Percentiles rank a stretch among this genome's conserved stretches.
These are phyloP conservation scores for Cuculus canorus DNA, from an alignment of 2,797 vertebrate genomes.

Conservation along the genomic window DNA sequence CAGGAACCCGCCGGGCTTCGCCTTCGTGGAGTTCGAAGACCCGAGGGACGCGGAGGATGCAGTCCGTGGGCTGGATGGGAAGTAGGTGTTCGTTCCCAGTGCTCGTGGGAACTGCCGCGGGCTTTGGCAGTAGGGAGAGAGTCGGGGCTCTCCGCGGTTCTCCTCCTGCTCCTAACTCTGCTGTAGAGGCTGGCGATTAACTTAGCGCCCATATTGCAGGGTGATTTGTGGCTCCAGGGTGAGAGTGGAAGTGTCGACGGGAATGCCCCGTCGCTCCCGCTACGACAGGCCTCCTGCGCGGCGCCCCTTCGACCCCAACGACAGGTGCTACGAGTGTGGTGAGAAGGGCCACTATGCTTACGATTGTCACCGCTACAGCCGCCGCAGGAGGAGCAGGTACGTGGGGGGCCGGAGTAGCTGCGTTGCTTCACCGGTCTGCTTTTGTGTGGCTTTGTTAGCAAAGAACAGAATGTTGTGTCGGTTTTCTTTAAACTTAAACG, in stretches of 20 bases:
- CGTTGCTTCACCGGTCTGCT: slow-evolving; percentile 43
- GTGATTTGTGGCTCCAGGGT: slow-evolving; percentile 86
- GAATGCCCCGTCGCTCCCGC: slow-evolving; percentile 87
- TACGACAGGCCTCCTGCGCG: slow-evolving; percentile 85
- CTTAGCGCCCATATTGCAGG: slow-evolving; percentile 53
- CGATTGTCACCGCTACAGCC: slow-evolving; percentile 87
- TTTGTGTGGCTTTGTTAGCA: slow-evolving; percentile 72
- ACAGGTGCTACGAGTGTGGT: slow-evolving; percentile 90
- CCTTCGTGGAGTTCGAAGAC: slow-evolving; percentile 86
- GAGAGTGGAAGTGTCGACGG: slow-evolving; percentile 86
- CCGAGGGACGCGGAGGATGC: slow-evolving; percentile 86
- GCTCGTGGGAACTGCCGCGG: accelerated
- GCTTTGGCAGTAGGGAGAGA: no score
- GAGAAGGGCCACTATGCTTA: slow-evolving; percentile 92
- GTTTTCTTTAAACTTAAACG: slow-evolving; percentile 53
- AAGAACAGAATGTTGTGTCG: slow-evolving; percentile 66
- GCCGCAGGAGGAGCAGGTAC: slow-evolving; percentile 86
- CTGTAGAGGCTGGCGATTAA: neutral
- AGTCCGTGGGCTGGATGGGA: slow-evolving; percentile 82
- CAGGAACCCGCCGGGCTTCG: slow-evolving; percentile 88
- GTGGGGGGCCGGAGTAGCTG: slow-evolving; percentile 22
- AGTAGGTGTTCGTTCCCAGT: slow-evolving; percentile 69
- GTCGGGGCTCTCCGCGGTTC: accelerated
- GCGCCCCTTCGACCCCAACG: slow-evolving; percentile 87
- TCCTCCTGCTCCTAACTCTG: neutral